These are phyloP conservation scores for Porites divaricata DNA, from an alignment of 92 coral and sea anemone genomes.

Conservation along the genomic window DNA sequence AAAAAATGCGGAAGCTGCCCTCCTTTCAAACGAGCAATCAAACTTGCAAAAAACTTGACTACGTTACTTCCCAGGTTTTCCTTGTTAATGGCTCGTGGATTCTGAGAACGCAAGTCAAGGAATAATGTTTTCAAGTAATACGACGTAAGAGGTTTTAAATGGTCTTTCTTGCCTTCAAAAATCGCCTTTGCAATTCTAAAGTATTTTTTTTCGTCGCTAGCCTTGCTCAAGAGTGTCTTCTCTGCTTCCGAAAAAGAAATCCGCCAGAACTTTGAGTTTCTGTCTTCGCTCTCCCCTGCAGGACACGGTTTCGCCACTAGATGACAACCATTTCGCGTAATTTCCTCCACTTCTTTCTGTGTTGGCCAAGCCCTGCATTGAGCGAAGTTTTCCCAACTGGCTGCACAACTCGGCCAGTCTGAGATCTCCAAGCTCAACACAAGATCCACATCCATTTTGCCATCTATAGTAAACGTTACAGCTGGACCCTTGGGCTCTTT, in stretches of 20 bases:
- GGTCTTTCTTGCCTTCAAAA: conserved; percentile 24
- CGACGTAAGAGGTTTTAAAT: conserved; percentile 42
- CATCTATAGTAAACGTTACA: conserved; percentile 45
- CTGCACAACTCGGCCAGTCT: conserved; percentile 54
- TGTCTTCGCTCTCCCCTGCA: neutral
- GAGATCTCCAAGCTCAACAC: conserved; percentile 49
- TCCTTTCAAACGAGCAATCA: conserved; percentile 5
- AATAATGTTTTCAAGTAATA: conserved; percentile 57
- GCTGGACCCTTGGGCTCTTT: conserved; percentile 49
- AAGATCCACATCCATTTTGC: conserved; percentile 38
- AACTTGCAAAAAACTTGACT: conserved; percentile 30
- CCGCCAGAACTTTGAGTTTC: conserved; percentile 36
- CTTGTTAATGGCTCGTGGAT: conserved; percentile 9
- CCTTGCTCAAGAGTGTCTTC: conserved; percentile 36
- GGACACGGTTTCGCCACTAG: conserved; percentile 55
- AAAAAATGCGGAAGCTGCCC: conserved; percentile 40
- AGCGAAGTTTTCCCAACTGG: conserved; percentile 40
- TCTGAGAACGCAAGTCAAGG: conserved; percentile 19
- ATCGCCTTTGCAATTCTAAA: conserved; percentile 53
- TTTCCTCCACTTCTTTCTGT: conserved; percentile 10
- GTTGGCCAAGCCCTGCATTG: conserved; percentile 43
- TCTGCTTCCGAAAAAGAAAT: conserved; percentile 66
- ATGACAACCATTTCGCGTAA: conserved; percentile 30
- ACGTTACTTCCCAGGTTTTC: conserved; percentile 35
- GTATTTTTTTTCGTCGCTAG: conserved; percentile 18